Percentiles rank a stretch among this genome's conserved stretches.
Evolutionary conservation across 2,888 invertebrate genomes (phyloP).

Genomic region (Aphodius granarius): DNA sequence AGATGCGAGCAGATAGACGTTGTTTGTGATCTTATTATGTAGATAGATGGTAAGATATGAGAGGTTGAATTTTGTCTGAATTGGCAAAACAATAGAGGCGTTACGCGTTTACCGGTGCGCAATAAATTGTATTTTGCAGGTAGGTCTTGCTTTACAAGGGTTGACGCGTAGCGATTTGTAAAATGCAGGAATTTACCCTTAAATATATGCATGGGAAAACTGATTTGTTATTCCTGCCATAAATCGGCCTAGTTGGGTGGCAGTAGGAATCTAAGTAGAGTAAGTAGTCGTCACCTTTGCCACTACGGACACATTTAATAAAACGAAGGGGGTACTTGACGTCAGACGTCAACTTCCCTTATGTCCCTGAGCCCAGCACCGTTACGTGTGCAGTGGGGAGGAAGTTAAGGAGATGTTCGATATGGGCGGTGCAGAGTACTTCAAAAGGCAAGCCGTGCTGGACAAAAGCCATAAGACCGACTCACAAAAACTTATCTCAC

Average conservation of each 20-base stretch:
- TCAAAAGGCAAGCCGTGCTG: background rate
- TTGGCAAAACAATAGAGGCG: conserved; percentile 13
- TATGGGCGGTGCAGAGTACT: background rate
- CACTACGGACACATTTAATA: conserved; percentile 18
- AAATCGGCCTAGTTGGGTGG: background rate
- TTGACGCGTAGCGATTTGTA: conserved; percentile 14
- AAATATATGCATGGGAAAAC: background rate
- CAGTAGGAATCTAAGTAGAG: background rate
- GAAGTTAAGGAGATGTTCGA: background rate
- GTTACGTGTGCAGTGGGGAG: background rate
- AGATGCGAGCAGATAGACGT: background rate
- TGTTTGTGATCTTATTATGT: background rate
- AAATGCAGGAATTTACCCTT: conserved; percentile 9
- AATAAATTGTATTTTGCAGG: conserved; percentile 7
- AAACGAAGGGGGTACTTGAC: background rate
- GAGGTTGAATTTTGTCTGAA: background rate
- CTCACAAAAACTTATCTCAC: background rate
- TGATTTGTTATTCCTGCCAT: conserved; percentile 1
- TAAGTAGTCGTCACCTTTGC: conserved; percentile 22
- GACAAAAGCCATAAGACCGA: background rate
- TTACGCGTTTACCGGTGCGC: conserved; percentile 1
- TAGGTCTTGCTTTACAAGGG: background rate
- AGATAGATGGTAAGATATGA: background rate
- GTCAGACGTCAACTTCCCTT: background rate
- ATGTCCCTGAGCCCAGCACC: background rate